Conservation (phyloP, 1,140 invertebrate species). For the Drosophila pandora region DNA sequence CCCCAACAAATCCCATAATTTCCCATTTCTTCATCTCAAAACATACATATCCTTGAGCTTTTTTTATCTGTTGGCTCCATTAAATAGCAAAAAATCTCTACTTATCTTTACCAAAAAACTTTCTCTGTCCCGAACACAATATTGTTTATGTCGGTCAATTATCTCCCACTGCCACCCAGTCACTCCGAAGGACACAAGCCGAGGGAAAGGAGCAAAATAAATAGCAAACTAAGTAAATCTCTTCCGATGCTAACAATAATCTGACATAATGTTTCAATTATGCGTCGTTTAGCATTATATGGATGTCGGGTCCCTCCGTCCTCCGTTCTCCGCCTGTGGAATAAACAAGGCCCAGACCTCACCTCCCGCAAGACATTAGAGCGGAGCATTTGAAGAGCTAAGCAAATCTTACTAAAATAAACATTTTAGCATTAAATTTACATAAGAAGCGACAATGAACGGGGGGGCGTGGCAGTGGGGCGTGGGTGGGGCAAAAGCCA, state of each 20-base stretch:
- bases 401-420: conserved; percentile 80
- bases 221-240: conserved; percentile 76
- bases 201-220: conserved; percentile 38
- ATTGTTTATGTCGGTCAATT: conserved; percentile 62
- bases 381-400: conserved; percentile 71
- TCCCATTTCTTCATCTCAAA: conserved; percentile 28
- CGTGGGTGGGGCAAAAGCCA: conserved; percentile 1
- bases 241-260: conserved; percentile 76
- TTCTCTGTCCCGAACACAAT: conserved; percentile 56
- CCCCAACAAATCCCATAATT: conserved; percentile 21
- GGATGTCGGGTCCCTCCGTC: conserved; percentile 12
- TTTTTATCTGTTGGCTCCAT: conserved; percentile 55
- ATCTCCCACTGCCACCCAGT: conserved; percentile 20
- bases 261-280: conserved; percentile 83
- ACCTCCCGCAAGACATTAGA: conserved; percentile 42
- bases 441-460: conserved; percentile 75
- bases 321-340: not conserved
- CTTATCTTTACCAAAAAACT: conserved; percentile 69
- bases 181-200: conserved; percentile 10
- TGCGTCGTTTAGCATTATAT: conserved; percentile 78
- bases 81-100: conserved; percentile 57
- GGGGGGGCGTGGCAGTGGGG: not conserved
- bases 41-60: conserved; percentile 31
- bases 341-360: conserved; percentile 34
- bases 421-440: conserved; percentile 82